These are phyloP conservation scores for Etia nguti DNA, from an alignment of 2,113 vertebrate genomes.

Conservation along the genomic window DNA sequence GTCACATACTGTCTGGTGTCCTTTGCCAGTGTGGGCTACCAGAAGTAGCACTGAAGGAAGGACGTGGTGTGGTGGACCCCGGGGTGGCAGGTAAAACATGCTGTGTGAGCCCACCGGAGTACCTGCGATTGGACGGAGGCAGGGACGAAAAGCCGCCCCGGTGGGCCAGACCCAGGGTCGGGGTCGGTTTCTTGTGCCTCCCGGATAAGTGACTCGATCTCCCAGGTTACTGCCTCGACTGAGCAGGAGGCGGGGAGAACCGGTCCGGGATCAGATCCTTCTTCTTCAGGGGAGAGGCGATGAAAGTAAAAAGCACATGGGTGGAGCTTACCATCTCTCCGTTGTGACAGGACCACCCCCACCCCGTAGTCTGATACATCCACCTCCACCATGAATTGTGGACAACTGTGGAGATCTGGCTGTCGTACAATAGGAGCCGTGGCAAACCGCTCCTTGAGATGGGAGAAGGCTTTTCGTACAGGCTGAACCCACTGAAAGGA, in stretches of 20 bases:
- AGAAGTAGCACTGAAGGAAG: not conserved
- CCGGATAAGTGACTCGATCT: not conserved
- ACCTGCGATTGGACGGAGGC: no score
- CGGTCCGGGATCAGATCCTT: not conserved
- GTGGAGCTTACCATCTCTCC: not conserved
- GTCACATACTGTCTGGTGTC: not conserved
- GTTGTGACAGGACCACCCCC: no score
- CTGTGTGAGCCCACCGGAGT: no score
- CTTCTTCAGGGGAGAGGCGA: not conserved
- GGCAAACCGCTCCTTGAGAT: not conserved
- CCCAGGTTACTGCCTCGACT: not conserved
- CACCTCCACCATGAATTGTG: not conserved
- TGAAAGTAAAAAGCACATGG: not conserved
- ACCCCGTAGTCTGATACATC: not conserved
- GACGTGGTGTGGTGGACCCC: not conserved
- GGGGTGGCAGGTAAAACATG: not conserved
- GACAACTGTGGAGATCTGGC: not conserved
- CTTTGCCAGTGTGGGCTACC: not conserved
- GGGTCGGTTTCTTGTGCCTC: not conserved
- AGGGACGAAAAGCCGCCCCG: no score
- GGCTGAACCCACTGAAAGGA: not conserved
- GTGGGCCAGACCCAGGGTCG: not conserved
- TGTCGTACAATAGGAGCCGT: not conserved
- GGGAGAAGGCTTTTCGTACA: not conserved
- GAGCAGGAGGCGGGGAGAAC: not conserved